phyloP scores from a whole-genome alignment of 2,797 vertebrate species.

The Crocodylus rhombifer region DNA sequence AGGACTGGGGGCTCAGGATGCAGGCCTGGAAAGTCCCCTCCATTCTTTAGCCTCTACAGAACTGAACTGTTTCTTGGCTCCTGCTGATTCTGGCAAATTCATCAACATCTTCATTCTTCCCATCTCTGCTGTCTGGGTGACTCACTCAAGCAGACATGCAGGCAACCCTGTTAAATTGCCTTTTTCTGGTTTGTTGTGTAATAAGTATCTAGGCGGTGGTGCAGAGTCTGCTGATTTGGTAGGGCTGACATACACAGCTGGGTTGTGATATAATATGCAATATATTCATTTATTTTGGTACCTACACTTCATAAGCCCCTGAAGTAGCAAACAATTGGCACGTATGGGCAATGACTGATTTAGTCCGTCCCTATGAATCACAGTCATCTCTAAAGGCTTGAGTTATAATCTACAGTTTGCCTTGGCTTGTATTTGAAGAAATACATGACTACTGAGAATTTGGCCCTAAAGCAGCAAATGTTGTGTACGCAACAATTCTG shows the following conservation, averaged over 20 bases:
- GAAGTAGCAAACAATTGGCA: neutral
- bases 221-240: neutral
- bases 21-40: neutral
- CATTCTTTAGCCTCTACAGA: accelerated
- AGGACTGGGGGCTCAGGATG: accelerated
- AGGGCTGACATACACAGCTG: too few relatives aligned
- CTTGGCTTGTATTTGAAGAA: neutral
- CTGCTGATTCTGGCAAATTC: neutral
- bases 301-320: neutral
- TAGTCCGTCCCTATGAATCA: neutral
- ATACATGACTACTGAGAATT: neutral
- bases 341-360: neutral
- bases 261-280: neutral
- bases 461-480: neutral
- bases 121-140: accelerated
- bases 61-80: neutral
- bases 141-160: neutral
- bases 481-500: neutral
- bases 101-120: accelerated
- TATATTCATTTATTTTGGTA: neutral
- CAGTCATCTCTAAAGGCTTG: neutral
- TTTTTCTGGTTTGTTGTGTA: accelerated
- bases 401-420: neutral
- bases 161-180: neutral
- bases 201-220: neutral